Evolutionary conservation across 2,797 vertebrate genomes (phyloP), one percentile per base, ranked within the genome.

Genomic region (Bucorvus abyssinicus): DNA sequence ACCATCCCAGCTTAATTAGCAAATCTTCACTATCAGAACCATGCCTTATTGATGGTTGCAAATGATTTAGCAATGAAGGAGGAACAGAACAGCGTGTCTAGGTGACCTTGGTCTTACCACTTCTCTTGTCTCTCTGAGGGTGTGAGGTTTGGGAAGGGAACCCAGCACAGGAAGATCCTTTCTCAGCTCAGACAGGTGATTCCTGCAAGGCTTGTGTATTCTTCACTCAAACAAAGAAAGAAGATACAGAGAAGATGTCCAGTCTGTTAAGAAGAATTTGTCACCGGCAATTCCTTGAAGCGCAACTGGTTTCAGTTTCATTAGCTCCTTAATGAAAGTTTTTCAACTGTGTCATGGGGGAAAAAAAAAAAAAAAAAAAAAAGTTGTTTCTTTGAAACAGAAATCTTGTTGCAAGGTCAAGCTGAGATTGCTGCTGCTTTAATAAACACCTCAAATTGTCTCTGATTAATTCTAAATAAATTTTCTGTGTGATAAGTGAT

Each of bases 381-480:
- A 40, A 65, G 40, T 56, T 84, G n/a, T 77, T 95, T 83, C 75
- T 92, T 93, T 89, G 70, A 38, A 81, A 68, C 69, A 89, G 55
- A 79, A 94, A 79, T 87, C 59, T 73, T 34, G 4, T 45, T 3
- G 4, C 95, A 98, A 98, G 96, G 97, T 97, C 96, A 92, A 61
- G 29, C 42, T 50, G 69, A 95, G 81, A 90, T 13, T 68, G 83
- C 55, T 78, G 65, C 76, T 67, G 73, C 87, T 95, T 95, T 95
- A 90, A 92, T 95, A 96, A 97, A 96, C 89, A 92, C 71, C 93
- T 96, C 87, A 83, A 91, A 92, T 96, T 59, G 78, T 65, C 84
- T 83, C 92, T 93, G 93, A 97, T 97, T 97, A 97, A 95, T 96
- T 95, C 95, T 67, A 94, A 96, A 93, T 88, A 95, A 92, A 96